Percentiles rank a stretch among this genome's conserved stretches.
Conservation (phyloP, 2,113 vertebrate genomes). For the Nycticryphes semicollaris region DNA sequence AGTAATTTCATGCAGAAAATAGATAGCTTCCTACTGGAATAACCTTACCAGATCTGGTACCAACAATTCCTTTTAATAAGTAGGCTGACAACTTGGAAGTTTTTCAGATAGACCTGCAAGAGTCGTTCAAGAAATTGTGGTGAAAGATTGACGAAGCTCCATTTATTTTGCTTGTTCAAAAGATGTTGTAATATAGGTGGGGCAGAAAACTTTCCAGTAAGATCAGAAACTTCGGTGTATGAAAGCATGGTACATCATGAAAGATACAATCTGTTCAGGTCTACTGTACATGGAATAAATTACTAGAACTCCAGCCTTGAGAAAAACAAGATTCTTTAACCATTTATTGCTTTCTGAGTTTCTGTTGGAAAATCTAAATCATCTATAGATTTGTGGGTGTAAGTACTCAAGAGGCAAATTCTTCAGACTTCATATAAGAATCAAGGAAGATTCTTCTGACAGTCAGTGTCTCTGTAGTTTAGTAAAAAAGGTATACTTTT, state of each 20-base stretch:
- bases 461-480: not conserved
- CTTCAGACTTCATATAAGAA: not conserved
- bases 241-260: not conserved
- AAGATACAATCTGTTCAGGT: not conserved
- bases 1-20: not conserved
- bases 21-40: not conserved
- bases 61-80: not conserved
- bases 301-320: not conserved
- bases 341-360: not conserved
- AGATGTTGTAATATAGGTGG: not conserved
- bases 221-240: not conserved
- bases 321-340: not conserved
- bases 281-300: not conserved
- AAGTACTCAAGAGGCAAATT: not conserved
- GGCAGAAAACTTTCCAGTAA: not conserved
- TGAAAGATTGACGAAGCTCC: not conserved
- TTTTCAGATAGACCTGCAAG: not conserved
- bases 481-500: accelerated
- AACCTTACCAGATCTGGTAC: not conserved
- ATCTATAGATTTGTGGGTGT: not conserved
- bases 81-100: not conserved
- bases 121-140: not conserved
- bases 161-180: not conserved
- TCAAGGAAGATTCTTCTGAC: not conserved
- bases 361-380: not conserved